Conservation (phyloP, 2,113 vertebrate species). For the Litocranius walleri region DNA sequence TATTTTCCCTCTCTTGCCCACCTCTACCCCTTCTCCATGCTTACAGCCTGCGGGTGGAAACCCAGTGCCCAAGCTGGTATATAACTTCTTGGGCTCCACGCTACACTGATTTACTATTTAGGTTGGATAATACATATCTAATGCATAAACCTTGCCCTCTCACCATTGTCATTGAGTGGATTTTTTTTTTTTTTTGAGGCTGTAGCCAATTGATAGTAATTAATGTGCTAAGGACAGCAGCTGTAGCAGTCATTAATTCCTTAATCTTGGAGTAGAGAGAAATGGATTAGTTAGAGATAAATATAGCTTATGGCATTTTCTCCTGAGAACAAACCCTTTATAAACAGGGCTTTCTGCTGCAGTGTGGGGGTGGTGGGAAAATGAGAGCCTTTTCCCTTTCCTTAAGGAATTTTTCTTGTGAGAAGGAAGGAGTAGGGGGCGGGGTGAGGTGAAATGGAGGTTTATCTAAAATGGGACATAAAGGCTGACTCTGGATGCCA, state of each 20-base stretch:
- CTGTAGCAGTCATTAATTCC: constrained; percentile 78
- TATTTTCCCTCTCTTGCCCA: background rate
- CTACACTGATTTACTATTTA: constrained; percentile 46
- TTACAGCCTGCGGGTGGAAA: background rate
- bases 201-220: constrained; percentile 78
- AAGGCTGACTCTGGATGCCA: background rate
- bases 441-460: constrained; percentile 36
- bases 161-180: constrained; percentile 18
- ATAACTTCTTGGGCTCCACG: background rate
- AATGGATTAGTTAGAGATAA: constrained; percentile 80
- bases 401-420: constrained; percentile 48
- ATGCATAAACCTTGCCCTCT: constrained; percentile 39
- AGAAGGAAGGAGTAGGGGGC: constrained; percentile 4
- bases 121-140: background rate
- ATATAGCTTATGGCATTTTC: constrained; percentile 73
- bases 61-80: background rate
- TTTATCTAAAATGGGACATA: constrained; percentile 55
- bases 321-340: constrained; percentile 68
- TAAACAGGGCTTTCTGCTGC: constrained; percentile 66
- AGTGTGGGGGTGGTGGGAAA: constrained; percentile 26
- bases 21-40: background rate
- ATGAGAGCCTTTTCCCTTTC: constrained; percentile 55
- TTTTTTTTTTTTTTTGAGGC: constrained; percentile 61
- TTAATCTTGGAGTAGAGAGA: constrained; percentile 77
- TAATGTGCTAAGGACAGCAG: constrained; percentile 81